Percentiles rank a stretch among this genome's conserved stretches.
Conservation (phyloP, 1,140 invertebrate genomes). For the Sycobia sp. region DNA sequence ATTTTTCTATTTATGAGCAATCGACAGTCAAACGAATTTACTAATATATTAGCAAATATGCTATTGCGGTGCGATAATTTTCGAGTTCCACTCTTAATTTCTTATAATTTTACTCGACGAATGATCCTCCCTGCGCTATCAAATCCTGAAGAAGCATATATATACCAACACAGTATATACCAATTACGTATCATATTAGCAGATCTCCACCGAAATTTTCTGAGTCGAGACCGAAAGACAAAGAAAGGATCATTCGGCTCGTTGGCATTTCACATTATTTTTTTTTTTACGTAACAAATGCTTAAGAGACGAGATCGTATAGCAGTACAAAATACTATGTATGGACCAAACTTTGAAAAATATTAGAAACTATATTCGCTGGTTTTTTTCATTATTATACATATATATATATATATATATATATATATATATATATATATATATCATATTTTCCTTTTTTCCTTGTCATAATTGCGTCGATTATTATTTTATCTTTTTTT, state of each 20-base stretch:
- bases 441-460: too few species aligned
- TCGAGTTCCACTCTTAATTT: slow-evolving; percentile 22
- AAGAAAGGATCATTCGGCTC: neutral
- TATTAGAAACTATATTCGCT: slow-evolving; percentile 8
- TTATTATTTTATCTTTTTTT: too few species aligned
- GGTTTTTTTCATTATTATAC: too few species aligned
- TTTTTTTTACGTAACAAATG: slow-evolving; percentile 1
- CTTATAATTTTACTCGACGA: slow-evolving; percentile 9
- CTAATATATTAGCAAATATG: too few species aligned
- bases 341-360: slow-evolving; percentile 15
- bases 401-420: too few species aligned
- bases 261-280: neutral
- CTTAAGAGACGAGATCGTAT: neutral
- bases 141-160: neutral
- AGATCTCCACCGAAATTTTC: neutral
- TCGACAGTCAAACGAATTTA: too few species aligned
- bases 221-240: slow-evolving; percentile 1
- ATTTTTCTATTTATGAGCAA: too few species aligned
- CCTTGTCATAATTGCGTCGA: too few species aligned
- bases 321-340: slow-evolving; percentile 23
- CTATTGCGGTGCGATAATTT: too few species aligned
- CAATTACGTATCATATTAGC: neutral
- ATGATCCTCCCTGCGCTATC: neutral
- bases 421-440: too few species aligned
- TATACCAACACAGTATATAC: too few species aligned